A percentile compares a stretch with the other conserved stretches of the same genome.
These are phyloP conservation scores for Malachius bipustulatus DNA, from an alignment of 2,888 invertebrate species.

Conservation along the genomic window DNA sequence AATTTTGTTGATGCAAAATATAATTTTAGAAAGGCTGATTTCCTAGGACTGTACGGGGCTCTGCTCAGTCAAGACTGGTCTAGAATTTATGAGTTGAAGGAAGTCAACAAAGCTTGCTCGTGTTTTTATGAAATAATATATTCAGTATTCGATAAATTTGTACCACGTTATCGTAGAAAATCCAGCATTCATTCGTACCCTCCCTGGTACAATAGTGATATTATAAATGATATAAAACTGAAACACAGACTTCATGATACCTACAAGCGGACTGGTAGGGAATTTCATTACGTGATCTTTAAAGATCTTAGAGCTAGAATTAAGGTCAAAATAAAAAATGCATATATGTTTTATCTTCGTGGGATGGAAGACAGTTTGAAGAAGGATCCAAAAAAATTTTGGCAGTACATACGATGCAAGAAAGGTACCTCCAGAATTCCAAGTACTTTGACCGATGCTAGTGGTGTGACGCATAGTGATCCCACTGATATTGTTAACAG, in stretches of 20 bases:
- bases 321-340: too few species aligned
- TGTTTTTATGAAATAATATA: neutral
- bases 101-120: neutral
- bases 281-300: neutral
- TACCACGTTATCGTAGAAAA: neutral
- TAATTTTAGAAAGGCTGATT: constrained; percentile 3
- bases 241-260: neutral
- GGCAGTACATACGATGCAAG: too few species aligned
- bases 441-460: too few species aligned
- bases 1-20: too few species aligned
- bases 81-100: neutral
- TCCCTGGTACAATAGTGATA: neutral
- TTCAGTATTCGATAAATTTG: neutral
- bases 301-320: neutral
- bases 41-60: neutral
- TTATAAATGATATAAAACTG: neutral
- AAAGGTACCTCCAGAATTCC: too few species aligned
- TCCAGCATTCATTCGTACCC: too few species aligned
- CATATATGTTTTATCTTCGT: neutral
- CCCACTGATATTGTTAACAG: too few species aligned
- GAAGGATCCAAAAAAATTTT: neutral
- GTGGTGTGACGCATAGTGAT: too few species aligned
- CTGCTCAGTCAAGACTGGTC: neutral
- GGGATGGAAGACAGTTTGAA: neutral
- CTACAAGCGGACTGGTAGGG: neutral